These are phyloP conservation scores for Opisthograptis luteolata DNA, from an alignment of 2,888 invertebrate genomes.

Conservation along the genomic window DNA sequence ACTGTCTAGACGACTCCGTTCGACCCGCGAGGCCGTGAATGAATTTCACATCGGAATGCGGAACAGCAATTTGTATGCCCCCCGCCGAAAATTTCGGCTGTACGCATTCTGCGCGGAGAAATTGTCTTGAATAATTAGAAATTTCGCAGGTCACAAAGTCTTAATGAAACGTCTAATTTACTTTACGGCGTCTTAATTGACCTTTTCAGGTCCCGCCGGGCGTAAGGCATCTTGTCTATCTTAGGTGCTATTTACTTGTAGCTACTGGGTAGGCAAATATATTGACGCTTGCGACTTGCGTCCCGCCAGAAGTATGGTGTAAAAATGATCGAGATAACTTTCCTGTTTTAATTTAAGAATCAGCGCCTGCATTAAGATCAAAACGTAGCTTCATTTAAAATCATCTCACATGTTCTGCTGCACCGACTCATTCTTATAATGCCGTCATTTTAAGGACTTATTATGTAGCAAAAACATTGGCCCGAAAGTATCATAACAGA, in stretches of 20 bases:
- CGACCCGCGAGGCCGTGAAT: conserved; percentile 80
- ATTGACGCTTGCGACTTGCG: too few species aligned
- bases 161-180: conserved; percentile 26
- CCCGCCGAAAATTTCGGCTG: conserved; percentile 59
- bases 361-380: too few species aligned
- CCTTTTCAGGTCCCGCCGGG: background rate
- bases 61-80: conserved; percentile 71
- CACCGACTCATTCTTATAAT: conserved; percentile 3
- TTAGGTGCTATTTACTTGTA: too few species aligned
- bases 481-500: conserved; percentile 22
- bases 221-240: too few species aligned
- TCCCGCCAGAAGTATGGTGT: too few species aligned
- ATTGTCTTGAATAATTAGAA: conserved; percentile 65
- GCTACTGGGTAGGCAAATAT: too few species aligned
- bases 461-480: conserved; percentile 20
- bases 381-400: too few species aligned
- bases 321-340: too few species aligned
- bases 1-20: conserved; percentile 78
- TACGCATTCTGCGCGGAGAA: conserved; percentile 62
- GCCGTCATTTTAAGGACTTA: conserved; percentile 25
- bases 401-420: background rate
- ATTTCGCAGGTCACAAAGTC: conserved; percentile 44
- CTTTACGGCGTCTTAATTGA: background rate
- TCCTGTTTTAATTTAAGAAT: too few species aligned
- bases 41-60: conserved; percentile 80